A percentile compares a stretch with the other conserved stretches of the same genome.
phyloP scores from a whole-genome alignment of 2,797 vertebrate genomes.

The Pelodytes ibericus region DNA sequence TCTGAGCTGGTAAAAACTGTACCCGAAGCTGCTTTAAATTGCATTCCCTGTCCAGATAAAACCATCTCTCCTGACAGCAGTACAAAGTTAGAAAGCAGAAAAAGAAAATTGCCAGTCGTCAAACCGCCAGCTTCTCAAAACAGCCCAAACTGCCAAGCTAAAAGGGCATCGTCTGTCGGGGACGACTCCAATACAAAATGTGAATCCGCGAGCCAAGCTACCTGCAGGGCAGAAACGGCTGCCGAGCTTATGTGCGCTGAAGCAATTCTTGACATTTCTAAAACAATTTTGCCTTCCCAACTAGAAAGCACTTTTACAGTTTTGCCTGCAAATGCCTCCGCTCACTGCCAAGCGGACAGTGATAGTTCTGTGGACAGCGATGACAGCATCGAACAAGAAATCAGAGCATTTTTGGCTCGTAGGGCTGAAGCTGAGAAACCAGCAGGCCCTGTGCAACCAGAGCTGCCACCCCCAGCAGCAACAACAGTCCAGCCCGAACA shows the following conservation, averaged over 20 bases:
- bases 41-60: constrained; percentile 52
- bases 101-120: constrained; percentile 66
- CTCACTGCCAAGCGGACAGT: constrained; percentile 64
- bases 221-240: constrained; percentile 79
- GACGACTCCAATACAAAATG: constrained; percentile 49
- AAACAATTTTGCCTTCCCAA: constrained; percentile 85
- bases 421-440: constrained; percentile 84
- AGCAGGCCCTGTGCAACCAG: constrained; percentile 48
- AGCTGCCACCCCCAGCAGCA: neutral
- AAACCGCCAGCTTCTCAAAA: constrained; percentile 59
- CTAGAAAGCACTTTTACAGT: constrained; percentile 64
- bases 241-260: constrained; percentile 94
- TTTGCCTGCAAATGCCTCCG: constrained; percentile 47
- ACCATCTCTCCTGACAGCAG: constrained; percentile 66
- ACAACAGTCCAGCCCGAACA: constrained; percentile 59
- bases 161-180: constrained; percentile 53
- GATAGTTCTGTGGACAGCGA: constrained; percentile 90
- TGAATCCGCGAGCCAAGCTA: constrained; percentile 38
- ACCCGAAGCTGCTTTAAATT: constrained; percentile 23
- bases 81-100: constrained; percentile 68
- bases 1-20: constrained; percentile 38
- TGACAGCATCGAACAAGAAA: constrained; percentile 95
- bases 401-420: constrained; percentile 87
- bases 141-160: constrained; percentile 21
- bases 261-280: constrained; percentile 96